Evolutionary conservation across 2,888 invertebrate species (phyloP).

Genomic region (Hypolimnas misippus): DNA sequence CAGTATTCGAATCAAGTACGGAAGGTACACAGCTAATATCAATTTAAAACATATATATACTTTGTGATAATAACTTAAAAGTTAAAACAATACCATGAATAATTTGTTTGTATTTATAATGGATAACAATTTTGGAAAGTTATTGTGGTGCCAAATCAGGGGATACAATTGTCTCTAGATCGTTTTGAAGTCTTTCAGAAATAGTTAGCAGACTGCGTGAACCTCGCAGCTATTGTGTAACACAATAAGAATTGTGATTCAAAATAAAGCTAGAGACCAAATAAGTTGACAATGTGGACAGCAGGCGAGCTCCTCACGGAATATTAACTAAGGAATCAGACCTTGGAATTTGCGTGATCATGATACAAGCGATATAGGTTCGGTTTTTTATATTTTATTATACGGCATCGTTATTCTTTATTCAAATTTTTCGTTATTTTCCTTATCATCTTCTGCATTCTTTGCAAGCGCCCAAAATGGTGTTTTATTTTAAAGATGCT

Average conservation of each 20-base stretch:
- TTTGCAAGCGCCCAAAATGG: no score
- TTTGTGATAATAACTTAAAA: no score
- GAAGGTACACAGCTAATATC: no score
- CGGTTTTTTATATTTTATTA: constrained; percentile 27
- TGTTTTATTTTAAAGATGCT: no score
- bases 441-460: not conserved
- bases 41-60: no score
- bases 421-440: constrained; percentile 6
- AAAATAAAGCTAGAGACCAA: constrained; percentile 67
- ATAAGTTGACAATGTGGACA: constrained; percentile 65
- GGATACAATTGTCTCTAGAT: constrained; percentile 19
- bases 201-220: constrained; percentile 27
- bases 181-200: constrained; percentile 12
- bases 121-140: not conserved
- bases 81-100: not conserved
- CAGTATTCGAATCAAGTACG: no score
- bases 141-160: constrained; percentile 11
- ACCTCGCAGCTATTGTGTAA: constrained; percentile 59
- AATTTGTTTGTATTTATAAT: not conserved
- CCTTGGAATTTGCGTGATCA: constrained; percentile 61
- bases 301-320: constrained; percentile 52
- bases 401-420: constrained; percentile 8
- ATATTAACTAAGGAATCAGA: constrained; percentile 61
- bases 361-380: constrained; percentile 56
- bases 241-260: constrained; percentile 71